Evolutionary conservation across 2,113 vertebrate genomes (phyloP).

Genomic region (Salvelinus fontinalis): DNA sequence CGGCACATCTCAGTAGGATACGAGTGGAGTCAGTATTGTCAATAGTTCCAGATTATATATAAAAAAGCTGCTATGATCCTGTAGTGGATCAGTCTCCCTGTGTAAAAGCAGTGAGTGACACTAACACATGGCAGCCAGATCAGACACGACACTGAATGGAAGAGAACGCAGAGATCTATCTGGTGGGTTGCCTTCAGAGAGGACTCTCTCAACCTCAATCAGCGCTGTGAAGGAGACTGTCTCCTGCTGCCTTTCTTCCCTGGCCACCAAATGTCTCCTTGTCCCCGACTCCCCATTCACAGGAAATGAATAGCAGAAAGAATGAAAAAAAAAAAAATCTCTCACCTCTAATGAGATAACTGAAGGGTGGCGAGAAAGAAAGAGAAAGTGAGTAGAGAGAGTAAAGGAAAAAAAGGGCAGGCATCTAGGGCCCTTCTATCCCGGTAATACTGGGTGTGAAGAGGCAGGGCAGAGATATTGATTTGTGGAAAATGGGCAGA

Average conservation of each 20-base stretch:
- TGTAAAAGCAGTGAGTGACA: conserved; percentile 1
- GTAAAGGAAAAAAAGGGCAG: conserved; percentile 7
- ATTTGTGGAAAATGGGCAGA: conserved; percentile 70
- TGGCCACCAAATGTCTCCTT: conserved; percentile 1
- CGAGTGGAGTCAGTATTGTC: not conserved
- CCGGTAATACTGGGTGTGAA: not conserved
- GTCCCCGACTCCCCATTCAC: not conserved
- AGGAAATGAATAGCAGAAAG: not conserved
- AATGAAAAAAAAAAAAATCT: conserved; percentile 16
- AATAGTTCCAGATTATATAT: not conserved
- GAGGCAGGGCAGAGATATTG: conserved; percentile 45
- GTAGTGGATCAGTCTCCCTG: not conserved
- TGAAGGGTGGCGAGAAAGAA: conserved; percentile 10
- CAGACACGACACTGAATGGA: not conserved
- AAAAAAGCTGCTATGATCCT: not conserved
- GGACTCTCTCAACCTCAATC: conserved; percentile 12
- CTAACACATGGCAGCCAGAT: not conserved
- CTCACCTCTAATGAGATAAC: conserved; percentile 33
- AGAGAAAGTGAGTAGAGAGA: conserved; percentile 14
- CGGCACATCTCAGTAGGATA: not conserved
- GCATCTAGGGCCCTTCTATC: conserved; percentile 21
- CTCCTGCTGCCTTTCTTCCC: conserved; percentile 11
- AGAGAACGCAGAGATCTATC: not conserved
- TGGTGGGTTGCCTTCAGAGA: not conserved
- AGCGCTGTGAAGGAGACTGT: not conserved